Base-by-base conservation (phyloP, 2,113 vertebrate genomes). In the Myocastor coypus region DNA sequence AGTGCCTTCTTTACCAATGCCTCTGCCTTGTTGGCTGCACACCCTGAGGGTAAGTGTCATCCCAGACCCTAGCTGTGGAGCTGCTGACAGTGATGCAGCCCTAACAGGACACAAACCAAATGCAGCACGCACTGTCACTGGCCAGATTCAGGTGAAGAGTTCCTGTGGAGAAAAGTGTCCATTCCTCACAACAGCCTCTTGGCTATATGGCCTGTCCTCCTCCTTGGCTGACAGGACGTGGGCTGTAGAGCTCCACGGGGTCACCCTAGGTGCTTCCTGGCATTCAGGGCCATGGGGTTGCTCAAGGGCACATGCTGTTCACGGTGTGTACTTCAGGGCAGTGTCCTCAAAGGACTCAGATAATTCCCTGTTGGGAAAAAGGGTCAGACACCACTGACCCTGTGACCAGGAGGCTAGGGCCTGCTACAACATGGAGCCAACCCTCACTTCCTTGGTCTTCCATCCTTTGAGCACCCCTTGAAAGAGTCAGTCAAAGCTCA, bases 221-320 rank as follows among this genome's bases (percentile, higher is more conserved):
- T 86, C 6, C 24, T 63, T 28, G 61, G 8, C 71, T 32, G 5
- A 16, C 6, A 69, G 89, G 22, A 17, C 52, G 37, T 28, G 42
- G 75, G 2, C 13, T 0, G 46, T 7, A 63, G 91, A 24, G 14
- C 42, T 75, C 7, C 19, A 32, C 22, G 1, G 0, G 5, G 8
- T 20, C 4, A 5, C 34, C 0, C 59, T 4, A 24, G 4, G 13
- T 13, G 28, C 78, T 19, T 77, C 69, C 1, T 0, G 93, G 22
- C 24, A 1, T 0, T 59, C 12, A 9, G 46, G 9, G 7, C 46
- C 80, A 17, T 1, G 17, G 3, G 12, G 40, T 4, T 32, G 19
- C 13, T 64, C 7, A 3, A 0, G 55, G 32, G 0, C 1, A 0
- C 0, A 4, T 1, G 13, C 22, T 12, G 7, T 3, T 61, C 37